Evolutionary conservation across 2,113 vertebrate genomes (phyloP).

Genomic region (Hucho hucho): DNA sequence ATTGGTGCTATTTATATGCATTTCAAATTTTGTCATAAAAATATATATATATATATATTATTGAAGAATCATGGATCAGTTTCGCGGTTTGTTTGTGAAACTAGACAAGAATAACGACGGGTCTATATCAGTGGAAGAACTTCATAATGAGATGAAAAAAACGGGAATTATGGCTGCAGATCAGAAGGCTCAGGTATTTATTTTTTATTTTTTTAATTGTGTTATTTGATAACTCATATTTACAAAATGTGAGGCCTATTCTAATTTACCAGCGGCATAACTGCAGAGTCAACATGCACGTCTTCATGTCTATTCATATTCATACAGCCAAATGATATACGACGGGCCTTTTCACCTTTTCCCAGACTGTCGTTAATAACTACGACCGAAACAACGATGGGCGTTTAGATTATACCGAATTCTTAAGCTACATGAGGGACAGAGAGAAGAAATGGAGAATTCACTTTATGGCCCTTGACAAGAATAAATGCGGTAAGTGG

Average conservation of each 20-base stretch:
- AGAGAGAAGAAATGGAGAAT: slow-evolving; percentile 76
- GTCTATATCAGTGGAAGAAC: slow-evolving; percentile 63
- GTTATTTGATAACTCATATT: not conserved
- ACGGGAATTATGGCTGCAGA: slow-evolving; percentile 57
- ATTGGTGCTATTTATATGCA: not conserved
- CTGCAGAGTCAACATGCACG: no score
- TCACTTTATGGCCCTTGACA: slow-evolving; percentile 72
- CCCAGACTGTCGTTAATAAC: slow-evolving; percentile 60
- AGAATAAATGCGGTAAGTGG: slow-evolving; percentile 71
- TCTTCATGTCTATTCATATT: not conserved
- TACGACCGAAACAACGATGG: slow-evolving; percentile 71
- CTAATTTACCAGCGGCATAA: no score
- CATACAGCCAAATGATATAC: no score
- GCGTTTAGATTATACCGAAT: slow-evolving; percentile 71
- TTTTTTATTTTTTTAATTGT: no score
- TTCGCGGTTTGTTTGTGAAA: slow-evolving; percentile 67
- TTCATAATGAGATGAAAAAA: slow-evolving; percentile 69
- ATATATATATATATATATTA: slow-evolving; percentile 6
- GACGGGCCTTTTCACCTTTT: not conserved
- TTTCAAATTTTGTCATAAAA: slow-evolving; percentile 32
- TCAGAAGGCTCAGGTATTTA: slow-evolving; percentile 65
- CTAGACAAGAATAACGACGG: slow-evolving; percentile 71
- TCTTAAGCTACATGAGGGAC: slow-evolving; percentile 72
- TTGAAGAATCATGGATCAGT: slow-evolving; percentile 61
- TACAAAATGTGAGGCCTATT: not conserved